phyloP scores from a whole-genome alignment of 2,797 vertebrate species.

The Craterocephalus amniculus region DNA sequence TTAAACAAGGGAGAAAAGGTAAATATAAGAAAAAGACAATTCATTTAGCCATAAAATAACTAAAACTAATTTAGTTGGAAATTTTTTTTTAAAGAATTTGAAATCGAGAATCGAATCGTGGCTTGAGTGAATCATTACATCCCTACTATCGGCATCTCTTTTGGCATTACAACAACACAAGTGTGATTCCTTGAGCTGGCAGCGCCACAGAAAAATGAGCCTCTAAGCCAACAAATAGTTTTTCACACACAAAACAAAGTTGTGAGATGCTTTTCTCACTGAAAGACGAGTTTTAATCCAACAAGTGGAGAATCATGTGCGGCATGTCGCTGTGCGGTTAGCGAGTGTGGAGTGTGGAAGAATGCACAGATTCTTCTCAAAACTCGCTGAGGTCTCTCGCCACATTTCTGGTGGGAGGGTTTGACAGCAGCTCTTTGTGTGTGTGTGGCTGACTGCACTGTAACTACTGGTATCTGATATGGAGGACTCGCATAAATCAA shows the following conservation, averaged over 20 bases:
- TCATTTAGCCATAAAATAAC: no score
- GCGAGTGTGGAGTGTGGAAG: no score
- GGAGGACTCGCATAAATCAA: conserved; percentile 45
- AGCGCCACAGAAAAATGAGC: not conserved
- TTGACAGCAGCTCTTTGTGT: conserved; percentile 5
- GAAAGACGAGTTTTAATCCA: not conserved
- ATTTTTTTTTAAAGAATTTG: no score
- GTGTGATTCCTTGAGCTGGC: not conserved
- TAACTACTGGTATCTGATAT: conserved; percentile 30
- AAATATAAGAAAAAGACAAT: no score
- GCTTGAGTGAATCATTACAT: no score
- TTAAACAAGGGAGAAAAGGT: no score
- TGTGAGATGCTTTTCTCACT: not conserved
- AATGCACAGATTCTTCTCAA: conserved; percentile 9
- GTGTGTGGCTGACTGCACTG: conserved; percentile 23
- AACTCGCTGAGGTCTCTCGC: conserved; percentile 14
- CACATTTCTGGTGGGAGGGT: conserved; percentile 37
- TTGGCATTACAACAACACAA: not conserved
- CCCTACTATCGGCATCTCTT: no score
- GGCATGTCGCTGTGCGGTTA: conserved; percentile 13
- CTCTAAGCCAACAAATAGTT: not conserved
- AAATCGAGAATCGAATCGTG: no score
- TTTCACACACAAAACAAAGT: not conserved
- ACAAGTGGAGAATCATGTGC: conserved; percentile 12
- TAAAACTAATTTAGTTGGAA: no score